These are phyloP conservation scores for Cheilosia impressa DNA, from an alignment of 2,888 invertebrate genomes.

Conservation along the genomic window DNA sequence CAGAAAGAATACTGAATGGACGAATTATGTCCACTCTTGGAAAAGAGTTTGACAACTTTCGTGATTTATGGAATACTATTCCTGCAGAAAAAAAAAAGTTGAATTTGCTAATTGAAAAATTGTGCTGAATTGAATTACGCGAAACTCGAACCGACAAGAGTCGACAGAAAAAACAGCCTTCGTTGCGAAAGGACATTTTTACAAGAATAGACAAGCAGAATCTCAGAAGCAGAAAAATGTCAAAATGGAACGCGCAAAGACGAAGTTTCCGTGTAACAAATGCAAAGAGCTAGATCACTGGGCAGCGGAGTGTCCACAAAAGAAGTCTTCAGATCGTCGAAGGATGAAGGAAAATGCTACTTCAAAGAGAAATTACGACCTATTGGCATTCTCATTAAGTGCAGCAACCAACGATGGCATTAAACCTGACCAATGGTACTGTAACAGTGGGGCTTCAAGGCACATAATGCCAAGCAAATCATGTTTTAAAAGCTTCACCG, in stretches of 20 bases:
- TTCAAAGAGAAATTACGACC: neutral
- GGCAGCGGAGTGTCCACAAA: constrained; percentile 25
- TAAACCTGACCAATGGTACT: constrained; percentile 11
- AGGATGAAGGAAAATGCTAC: neutral
- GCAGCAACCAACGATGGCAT: constrained; percentile 13
- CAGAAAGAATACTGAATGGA: constrained; percentile 21
- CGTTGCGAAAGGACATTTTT: constrained; percentile 14
- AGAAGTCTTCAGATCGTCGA: constrained; percentile 25
- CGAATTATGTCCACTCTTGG: constrained; percentile 31
- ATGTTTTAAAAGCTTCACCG: constrained; percentile 13
- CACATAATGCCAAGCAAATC: constrained; percentile 22
- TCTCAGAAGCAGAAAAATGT: neutral
- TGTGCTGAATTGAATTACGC: constrained; percentile 22
- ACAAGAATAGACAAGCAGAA: constrained; percentile 20
- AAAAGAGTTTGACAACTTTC: constrained; percentile 13
- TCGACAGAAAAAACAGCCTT: constrained; percentile 19
- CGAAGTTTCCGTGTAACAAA: constrained; percentile 19
- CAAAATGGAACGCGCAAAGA: constrained; percentile 17
- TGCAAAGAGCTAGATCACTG: constrained; percentile 13
- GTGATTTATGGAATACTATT: constrained; percentile 33
- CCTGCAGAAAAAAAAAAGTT: constrained; percentile 15
- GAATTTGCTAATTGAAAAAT: constrained; percentile 29
- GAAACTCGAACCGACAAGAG: constrained; percentile 8
- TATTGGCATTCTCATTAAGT: constrained; percentile 21
- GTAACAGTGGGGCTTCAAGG: constrained; percentile 28